Base-by-base conservation (phyloP, 1,140 invertebrate genomes). In the Oppia nitens region DNA sequence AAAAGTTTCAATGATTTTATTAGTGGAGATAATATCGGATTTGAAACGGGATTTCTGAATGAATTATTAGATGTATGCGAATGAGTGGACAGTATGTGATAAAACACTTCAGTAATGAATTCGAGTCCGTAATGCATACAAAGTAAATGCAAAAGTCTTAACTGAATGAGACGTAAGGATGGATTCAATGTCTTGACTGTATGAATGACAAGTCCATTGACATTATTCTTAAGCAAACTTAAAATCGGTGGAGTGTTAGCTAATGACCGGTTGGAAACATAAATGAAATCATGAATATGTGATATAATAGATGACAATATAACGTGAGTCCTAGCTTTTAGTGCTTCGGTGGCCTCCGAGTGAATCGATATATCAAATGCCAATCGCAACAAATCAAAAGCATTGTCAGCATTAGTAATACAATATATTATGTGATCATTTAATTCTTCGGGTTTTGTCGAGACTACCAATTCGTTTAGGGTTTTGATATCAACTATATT, bases 101-200 rank as follows among this genome's bases (percentile, higher is more conserved):
- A 55, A 29, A 61, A 53, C 6, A 61, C 55, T 59, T 59, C 40
- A 47, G 20, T 53, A 1, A 57, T 32, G 29, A 61, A 61, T 23
- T 57, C 50, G 6, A 26, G 2, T 4, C 56, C 56, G 32, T 58
- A 61, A 45, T 52, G 25, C 14, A 61, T 40, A 24, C 60, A 61
- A 17, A 60, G 23, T 12, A 61, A 48, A 26, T 61, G 23, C 2
- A 61, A 9, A 14, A 61, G 14, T 48, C 49, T 29, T 2, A 55
- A n/a, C 55, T 61, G 60, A 32, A 61, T 28, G 40, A 21, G 50
- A 20, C 53, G 59, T 17, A 61, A 40, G 26, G 25, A 47, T 14
- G 23, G 11, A 27, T 48, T 59, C 26, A 21, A 6, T 1, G 27
- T 26, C 2, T 27, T 47, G 12, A 45, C n/a, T 20, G 20, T 4